Evolutionary conservation across 2,113 vertebrate species (phyloP), one percentile per base, ranked within the genome.

Genomic region (Gadus macrocephalus): DNA sequence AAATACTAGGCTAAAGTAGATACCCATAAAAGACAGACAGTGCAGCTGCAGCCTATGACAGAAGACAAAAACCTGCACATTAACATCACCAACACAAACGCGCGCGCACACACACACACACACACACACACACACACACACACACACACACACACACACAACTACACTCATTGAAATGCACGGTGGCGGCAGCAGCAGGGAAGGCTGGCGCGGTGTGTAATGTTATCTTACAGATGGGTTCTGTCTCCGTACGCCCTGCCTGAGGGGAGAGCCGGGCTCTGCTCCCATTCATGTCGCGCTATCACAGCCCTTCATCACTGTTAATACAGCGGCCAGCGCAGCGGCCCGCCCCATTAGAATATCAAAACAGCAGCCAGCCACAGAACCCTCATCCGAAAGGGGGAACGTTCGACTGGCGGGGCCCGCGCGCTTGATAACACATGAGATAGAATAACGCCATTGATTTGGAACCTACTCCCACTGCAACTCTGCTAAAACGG

Each of bases 221-320:
- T 79, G 83, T 79, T 88, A 87, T 85, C 83, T 88, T 78, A 65
- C 86, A 85, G 86, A 88, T 81, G 84, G 83, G 85, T 82, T 84
- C 77, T 77, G 81, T 81, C 76, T 82, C 68, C 77, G 85, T 78
- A 83, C 84, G 75, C 80, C 70, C 67, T 65, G 78, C 86, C 81
- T 81, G 76, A 68, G 79, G 86, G 83, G 75, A 75, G 75, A 71
- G 74, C 74, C 22, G 15, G 69, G 66, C 70, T 85, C 83, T 49
- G 49, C 81, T 87, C 85, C 85, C 83, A 86, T 86, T 90, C 85
- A 83, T 74, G 80, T 82, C 81, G 69, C 75, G 82, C 74, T 85
- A 90, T 88, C 85, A 76, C 73, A 82, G 81, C 81, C 81, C 77
- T 66, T 71, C 71, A 86, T 87, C 84, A 8, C 81, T 86, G 85